Conservation (phyloP, 2,113 vertebrate genomes). For the Saguinus imperator region DNA sequence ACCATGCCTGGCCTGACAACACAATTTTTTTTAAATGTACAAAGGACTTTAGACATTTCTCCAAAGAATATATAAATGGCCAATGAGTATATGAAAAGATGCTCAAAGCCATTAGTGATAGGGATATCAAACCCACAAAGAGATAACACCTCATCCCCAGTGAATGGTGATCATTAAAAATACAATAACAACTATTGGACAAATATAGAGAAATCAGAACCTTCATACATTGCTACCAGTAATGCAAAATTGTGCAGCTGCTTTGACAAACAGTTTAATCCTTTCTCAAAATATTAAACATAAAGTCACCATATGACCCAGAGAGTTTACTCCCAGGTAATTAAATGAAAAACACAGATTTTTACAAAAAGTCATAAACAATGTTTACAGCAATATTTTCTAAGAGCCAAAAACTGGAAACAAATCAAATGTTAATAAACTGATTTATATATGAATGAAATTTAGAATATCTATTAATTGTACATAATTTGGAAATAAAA, state of each 20-base stretch:
- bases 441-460: not conserved
- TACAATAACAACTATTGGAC: not conserved
- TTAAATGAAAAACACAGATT: not conserved
- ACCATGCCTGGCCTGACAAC: too few species aligned
- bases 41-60: not conserved
- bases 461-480: not conserved
- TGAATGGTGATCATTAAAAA: not conserved
- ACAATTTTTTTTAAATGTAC: not conserved
- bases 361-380: not conserved
- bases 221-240: not conserved
- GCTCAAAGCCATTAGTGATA: not conserved
- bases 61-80: not conserved
- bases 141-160: not conserved
- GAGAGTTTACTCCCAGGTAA: not conserved
- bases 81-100: not conserved
- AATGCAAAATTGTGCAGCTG: not conserved
- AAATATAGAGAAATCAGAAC: not conserved
- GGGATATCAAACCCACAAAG: not conserved
- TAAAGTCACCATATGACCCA: not conserved
- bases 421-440: not conserved
- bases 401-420: not conserved
- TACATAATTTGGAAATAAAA: not conserved
- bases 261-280: not conserved
- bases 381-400: not conserved
- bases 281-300: not conserved